Evolutionary conservation across 2,113 vertebrate genomes (phyloP).

Genomic region (Xiphophorus couchianus): DNA sequence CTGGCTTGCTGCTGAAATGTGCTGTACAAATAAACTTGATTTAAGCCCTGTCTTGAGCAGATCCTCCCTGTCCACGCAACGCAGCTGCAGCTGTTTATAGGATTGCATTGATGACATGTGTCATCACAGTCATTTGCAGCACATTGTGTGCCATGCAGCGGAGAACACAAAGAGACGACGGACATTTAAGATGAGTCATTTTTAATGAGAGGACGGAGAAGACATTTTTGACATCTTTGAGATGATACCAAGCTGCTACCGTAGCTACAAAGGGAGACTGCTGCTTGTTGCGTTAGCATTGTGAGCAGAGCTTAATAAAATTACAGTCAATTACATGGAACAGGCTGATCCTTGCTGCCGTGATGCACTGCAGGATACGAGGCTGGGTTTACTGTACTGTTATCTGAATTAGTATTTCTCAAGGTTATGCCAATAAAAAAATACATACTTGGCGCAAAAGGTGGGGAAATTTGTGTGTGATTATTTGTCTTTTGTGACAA

Average conservation of each 20-base stretch:
- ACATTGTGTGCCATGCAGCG: not conserved
- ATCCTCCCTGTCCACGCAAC: not conserved
- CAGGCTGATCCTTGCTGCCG: not conserved
- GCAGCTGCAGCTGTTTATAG: slow-evolving; percentile 5
- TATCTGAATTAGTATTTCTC: not conserved
- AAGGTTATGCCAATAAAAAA: not conserved
- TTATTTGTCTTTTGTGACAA: no score
- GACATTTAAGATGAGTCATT: no score
- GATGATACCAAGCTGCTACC: no score
- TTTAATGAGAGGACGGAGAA: no score
- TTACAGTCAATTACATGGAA: not conserved
- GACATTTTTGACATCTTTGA: no score
- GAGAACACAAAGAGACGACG: no score
- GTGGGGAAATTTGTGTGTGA: not conserved
- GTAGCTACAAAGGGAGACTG: no score
- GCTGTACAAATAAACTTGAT: no score
- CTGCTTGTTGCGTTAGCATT: not conserved
- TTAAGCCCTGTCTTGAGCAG: not conserved
- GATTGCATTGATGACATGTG: not conserved
- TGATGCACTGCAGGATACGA: not conserved
- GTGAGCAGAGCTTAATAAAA: not conserved
- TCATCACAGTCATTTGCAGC: not conserved
- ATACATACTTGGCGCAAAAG: not conserved
- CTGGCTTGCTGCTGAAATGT: no score
- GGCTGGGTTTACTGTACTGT: not conserved